phyloP scores from a whole-genome alignment of 2,113 vertebrate species.

The Crypturellus undulatus region DNA sequence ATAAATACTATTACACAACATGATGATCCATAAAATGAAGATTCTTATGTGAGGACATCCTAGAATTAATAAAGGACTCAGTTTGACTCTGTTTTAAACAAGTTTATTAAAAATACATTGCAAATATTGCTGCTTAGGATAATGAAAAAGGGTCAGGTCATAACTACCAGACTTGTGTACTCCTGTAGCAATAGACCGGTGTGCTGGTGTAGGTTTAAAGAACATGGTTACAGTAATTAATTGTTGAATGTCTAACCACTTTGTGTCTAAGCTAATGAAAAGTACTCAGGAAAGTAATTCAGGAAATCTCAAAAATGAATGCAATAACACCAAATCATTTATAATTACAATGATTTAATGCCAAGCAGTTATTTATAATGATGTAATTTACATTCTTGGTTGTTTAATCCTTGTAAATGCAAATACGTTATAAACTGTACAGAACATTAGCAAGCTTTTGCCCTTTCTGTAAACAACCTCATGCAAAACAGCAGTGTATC shows the following conservation, averaged over 20 bases:
- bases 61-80: not conserved
- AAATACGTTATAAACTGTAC: not conserved
- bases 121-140: not conserved
- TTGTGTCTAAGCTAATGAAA: not conserved
- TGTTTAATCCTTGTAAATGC: not conserved
- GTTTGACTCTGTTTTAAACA: not conserved
- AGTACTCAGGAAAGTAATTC: not conserved
- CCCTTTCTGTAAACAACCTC: not conserved
- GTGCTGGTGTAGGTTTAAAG: not conserved
- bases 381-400: not conserved
- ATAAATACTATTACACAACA: not conserved
- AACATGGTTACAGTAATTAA: not conserved
- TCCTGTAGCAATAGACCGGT: not conserved
- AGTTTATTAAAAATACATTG: not conserved
- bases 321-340: not conserved
- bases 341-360: not conserved
- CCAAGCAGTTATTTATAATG: not conserved
- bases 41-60: too few species aligned
- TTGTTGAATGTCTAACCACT: not conserved
- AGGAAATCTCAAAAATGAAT: not conserved
- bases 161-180: not conserved
- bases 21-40: not conserved
- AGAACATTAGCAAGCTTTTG: not conserved
- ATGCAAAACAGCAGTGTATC: rapidly evolving
- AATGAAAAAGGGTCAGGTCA: not conserved